Evolutionary conservation across 1,140 invertebrate genomes (phyloP), one percentile per base, ranked within the genome.

Genomic region (Zophobas atratus): DNA sequence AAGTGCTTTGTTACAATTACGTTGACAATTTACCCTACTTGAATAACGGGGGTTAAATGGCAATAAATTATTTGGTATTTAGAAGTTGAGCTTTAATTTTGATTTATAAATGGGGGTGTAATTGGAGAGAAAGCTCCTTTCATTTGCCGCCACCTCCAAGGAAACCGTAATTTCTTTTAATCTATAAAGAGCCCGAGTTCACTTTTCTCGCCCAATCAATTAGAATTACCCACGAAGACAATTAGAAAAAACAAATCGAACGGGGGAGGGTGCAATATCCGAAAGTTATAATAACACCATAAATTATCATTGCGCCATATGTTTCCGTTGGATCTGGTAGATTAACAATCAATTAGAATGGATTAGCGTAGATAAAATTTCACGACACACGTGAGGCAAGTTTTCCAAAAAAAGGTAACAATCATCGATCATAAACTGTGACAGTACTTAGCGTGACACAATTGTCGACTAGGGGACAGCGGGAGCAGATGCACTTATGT

Each of bases 31-130:
- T 67, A 33, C 60, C 41, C 60, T 67, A 33, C 38, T 67, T 39
- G 39, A 67, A 67, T 67, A 67, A 67, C 60, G 60, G n/a, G 60
- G 43, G 39, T 67, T 73, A 73, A 73, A 73, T 73, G 71, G 55
- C 55, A 73, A 73, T 73, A 73, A 73, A 73, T 73, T 73, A 56
- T 53, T 55, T n/a, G 60, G 60, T 67, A 41, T 67, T 67, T 67
- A 67, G 71, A 73, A 72, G 33, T 73, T 55, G 32, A 38, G 55
- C 38, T 73, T 55, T 53, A 73, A 73, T 73, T 73, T 73, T 72
- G 60, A 67, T 67, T 67, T 67, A 67, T 67, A 67, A 41, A 39
- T 67, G 60, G 60, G 20, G 60, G 60, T 67, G 60, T 73, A 73
- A 73, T 73, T 73, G 55, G 35, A 73, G 6, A 41, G 55, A 46